Conservation (phyloP, 2,888 invertebrate genomes). For the Oegoconia quadripuncta region DNA sequence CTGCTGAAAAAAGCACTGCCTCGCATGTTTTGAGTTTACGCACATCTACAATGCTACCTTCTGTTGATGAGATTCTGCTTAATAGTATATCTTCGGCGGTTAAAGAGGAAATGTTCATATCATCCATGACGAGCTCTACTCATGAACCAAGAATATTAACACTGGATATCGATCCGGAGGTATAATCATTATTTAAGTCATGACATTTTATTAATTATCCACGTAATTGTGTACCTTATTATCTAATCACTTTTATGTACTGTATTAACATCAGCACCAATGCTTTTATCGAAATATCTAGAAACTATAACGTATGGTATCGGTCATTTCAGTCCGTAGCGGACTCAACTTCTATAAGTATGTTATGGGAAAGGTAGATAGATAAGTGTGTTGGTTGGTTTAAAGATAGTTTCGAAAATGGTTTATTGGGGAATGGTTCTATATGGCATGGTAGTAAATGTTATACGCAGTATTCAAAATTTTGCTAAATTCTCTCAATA, state of each 20-base stretch:
- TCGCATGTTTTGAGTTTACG: conserved; percentile 78
- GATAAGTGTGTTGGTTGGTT: conserved; percentile 58
- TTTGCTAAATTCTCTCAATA: no score
- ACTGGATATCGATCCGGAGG: conserved; percentile 81
- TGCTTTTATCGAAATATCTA: not conserved
- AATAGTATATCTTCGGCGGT: conserved; percentile 80
- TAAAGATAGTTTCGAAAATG: conserved; percentile 1
- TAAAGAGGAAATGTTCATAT: conserved; percentile 79
- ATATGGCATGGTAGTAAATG: no score
- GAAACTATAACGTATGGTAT: conserved; percentile 1
- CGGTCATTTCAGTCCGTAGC: not conserved
- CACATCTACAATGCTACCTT: conserved; percentile 79
- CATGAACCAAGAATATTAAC: conserved; percentile 78
- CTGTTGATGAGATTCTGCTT: conserved; percentile 80
- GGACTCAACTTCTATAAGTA: not conserved
- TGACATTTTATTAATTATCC: conserved; percentile 6
- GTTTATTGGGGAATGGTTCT: no score
- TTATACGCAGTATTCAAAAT: no score
- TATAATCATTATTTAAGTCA: conserved; percentile 64
- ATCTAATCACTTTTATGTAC: not conserved
- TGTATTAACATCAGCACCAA: not conserved
- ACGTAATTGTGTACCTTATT: conserved; percentile 6
- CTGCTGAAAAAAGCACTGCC: conserved; percentile 75
- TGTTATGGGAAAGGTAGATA: conserved; percentile 38
- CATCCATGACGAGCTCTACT: conserved; percentile 73